Evolutionary conservation across 2,888 invertebrate species (phyloP), one percentile per base, ranked within the genome.

Genomic region (Antheraea yamamai): DNA sequence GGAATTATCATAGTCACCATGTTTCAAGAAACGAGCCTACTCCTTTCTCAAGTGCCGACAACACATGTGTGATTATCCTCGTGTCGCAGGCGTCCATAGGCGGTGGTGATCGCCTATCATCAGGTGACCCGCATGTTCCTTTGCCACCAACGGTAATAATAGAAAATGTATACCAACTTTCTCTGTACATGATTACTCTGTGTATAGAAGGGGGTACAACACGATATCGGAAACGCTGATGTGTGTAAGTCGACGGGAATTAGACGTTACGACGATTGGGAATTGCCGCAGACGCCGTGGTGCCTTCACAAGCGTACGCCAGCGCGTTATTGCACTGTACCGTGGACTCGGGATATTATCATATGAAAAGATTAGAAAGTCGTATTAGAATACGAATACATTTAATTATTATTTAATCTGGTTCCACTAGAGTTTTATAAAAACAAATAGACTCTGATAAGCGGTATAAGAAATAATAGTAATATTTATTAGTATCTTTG

Each of bases 161-260:
- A n/a, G n/a, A n/a, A n/a, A n/a, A n/a, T n/a, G n/a, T n/a, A n/a
- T n/a, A 47, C 12, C 12, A 66, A 66, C 4, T 39, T 39, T 70
- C 39, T 39, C 70, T 70, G 52, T 20, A 23, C n/a, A 30, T 39
- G 30, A 12, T 74, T 89, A 82, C 86, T 88, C 93, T 94, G 78
- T 84, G 76, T 78, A 80, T 84, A 85, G 47, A 91, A 93, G 91
- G 92, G 90, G 91, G 92, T 90, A 92, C 85, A 88, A 84, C 87
- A 91, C 89, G 89, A 89, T 94, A 94, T 94, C 92, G 94, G 91
- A 94, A 95, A 94, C 91, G 95, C 95, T 95, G 95, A 95, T 95
- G 94, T 94, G 93, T 93, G 93, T 93, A 95, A 95, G 94, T 92
- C 94, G 94, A 88, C 91, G 92, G 89, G 90, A 95, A 95, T 95